A percentile compares a stretch with the other conserved stretches of the same genome.
Conservation (phyloP, 2,797 vertebrate genomes). For the Siniperca obscura region DNA sequence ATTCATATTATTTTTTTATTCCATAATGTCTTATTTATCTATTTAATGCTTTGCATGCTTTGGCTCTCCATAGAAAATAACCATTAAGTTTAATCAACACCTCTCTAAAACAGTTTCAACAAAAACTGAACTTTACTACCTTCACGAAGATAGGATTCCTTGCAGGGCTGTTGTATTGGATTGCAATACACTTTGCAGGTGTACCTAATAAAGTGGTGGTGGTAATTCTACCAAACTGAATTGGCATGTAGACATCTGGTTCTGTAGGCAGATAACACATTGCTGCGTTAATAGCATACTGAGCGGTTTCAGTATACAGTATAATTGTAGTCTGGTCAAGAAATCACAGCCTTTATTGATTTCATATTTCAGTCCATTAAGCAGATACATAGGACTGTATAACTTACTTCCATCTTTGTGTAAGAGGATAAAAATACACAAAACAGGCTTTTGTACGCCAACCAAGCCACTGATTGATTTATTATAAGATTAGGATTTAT, state of each 20-base stretch:
- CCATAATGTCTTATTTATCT: too few species aligned
- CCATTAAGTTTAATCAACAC: neutral
- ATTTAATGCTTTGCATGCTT: neutral
- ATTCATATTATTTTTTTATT: neutral
- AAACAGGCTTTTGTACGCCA: neutral
- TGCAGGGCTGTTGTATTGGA: neutral
- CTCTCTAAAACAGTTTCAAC: neutral
- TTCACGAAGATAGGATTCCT: neutral
- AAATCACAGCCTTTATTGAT: neutral
- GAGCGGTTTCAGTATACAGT: neutral
- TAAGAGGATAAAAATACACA: neutral
- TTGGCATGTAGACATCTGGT: neutral
- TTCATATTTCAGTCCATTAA: conserved; percentile 1
- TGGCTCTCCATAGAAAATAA: neutral
- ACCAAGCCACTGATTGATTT: neutral
- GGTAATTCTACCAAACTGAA: neutral
- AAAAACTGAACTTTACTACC: neutral
- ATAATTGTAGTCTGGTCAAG: neutral
- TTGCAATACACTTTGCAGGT: neutral
- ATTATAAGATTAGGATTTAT: neutral
- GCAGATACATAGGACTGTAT: neutral
- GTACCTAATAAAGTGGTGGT: neutral
- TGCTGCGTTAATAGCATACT: neutral
- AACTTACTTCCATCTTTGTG: neutral
- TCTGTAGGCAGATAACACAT: neutral